A percentile compares a stretch with the other conserved stretches of the same genome.
Conservation (phyloP, 2,888 invertebrate species). For the Ashinkailepas kermadecensis region DNA sequence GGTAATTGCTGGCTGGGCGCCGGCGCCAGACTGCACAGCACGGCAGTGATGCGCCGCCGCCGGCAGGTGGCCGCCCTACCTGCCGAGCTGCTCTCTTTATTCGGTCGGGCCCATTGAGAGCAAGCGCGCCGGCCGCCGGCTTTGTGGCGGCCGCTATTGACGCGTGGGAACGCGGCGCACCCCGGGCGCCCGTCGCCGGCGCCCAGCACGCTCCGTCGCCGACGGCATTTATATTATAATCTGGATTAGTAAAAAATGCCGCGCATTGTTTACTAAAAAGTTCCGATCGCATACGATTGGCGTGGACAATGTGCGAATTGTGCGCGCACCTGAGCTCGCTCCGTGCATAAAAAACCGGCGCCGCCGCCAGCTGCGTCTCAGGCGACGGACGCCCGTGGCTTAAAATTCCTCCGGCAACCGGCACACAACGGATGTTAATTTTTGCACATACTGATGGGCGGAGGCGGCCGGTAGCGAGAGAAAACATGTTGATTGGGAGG, state of each 20-base stretch:
- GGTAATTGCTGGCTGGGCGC: not conserved
- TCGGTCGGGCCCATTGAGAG: not conserved
- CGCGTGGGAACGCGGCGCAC: not conserved
- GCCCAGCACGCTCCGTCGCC: not conserved
- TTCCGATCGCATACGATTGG: not conserved
- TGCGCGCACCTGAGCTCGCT: not conserved
- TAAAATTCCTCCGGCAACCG: not conserved
- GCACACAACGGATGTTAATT: not conserved
- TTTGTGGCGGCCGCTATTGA: not conserved
- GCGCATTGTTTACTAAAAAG: constrained; percentile 11
- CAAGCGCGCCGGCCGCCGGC: not conserved
- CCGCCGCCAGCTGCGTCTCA: not conserved
- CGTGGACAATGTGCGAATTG: not conserved
- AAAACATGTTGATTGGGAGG: too few relatives aligned
- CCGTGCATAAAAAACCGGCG: not conserved
- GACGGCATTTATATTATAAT: constrained; percentile 7
- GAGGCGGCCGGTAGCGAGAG: too few relatives aligned
- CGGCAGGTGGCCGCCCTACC: not conserved
- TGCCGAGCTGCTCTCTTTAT: constrained; percentile 15
- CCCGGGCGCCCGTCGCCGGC: not conserved
- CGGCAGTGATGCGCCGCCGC: not conserved
- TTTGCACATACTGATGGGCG: constrained; percentile 2
- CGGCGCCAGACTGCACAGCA: not conserved
- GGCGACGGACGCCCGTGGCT: not conserved
- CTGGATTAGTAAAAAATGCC: constrained; percentile 13